Percentiles rank a stretch among this genome's conserved stretches.
These are phyloP conservation scores for Carcharodon carcharias DNA, from an alignment of 2,797 vertebrate genomes.

Conservation along the genomic window DNA sequence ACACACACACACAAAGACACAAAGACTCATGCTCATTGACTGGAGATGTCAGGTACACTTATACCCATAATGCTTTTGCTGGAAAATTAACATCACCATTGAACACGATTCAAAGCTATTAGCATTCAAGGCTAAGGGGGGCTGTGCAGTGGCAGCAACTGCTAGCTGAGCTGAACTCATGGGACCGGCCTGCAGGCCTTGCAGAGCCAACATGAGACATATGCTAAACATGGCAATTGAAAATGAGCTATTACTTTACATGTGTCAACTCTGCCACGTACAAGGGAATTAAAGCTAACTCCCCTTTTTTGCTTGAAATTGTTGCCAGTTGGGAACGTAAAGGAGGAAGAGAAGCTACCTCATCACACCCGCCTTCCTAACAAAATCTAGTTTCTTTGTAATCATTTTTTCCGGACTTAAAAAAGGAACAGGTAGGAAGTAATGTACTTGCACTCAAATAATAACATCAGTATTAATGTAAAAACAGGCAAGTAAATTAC, in stretches of 20 bases:
- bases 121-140: conserved; percentile 69
- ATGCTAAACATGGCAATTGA: conserved; percentile 74
- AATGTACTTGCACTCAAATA: not conserved
- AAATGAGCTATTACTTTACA: conserved; percentile 78
- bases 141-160: conserved; percentile 66
- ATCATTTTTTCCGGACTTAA: not conserved
- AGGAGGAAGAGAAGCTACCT: conserved; percentile 57
- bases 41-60: conserved; percentile 89
- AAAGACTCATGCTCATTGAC: conserved; percentile 81
- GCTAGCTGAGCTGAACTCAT: conserved; percentile 55
- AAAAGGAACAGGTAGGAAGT: not conserved
- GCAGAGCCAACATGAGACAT: conserved; percentile 74
- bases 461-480: not conserved
- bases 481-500: not conserved
- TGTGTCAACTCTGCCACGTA: conserved; percentile 68
- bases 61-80: conserved; percentile 91
- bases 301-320: conserved; percentile 55
- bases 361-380: conserved; percentile 58
- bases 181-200: conserved; percentile 81
- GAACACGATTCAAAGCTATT: conserved; percentile 88
- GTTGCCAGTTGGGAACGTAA: conserved; percentile 62
- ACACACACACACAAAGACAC: conserved; percentile 67
- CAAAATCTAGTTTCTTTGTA: not conserved
- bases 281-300: conserved; percentile 66
- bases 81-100: conserved; percentile 84